These are phyloP conservation scores for Syngnathus rostellatus DNA, from an alignment of 2,797 vertebrate genomes.

Conservation along the genomic window DNA sequence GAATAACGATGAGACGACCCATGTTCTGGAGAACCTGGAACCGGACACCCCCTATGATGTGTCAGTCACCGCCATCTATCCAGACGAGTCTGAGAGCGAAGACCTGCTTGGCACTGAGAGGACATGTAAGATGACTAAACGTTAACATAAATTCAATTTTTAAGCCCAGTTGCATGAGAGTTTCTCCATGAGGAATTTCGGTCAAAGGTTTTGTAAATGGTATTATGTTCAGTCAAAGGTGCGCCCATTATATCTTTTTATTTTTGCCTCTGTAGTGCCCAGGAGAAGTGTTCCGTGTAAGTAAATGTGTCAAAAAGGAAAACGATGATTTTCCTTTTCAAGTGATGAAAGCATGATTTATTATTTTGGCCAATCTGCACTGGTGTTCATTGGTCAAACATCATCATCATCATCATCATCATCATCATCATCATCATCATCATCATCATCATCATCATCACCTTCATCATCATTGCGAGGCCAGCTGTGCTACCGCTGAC, in stretches of 20 bases:
- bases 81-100: slow-evolving; percentile 96
- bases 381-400: slow-evolving; percentile 37
- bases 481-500: slow-evolving; percentile 26
- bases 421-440: slow-evolving; percentile 29
- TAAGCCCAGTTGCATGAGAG: slow-evolving; percentile 10
- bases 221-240: slow-evolving; percentile 31
- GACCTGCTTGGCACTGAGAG: slow-evolving; percentile 82
- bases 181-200: slow-evolving; percentile 20
- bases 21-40: slow-evolving; percentile 81
- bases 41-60: slow-evolving; percentile 86
- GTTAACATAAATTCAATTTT: neutral
- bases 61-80: slow-evolving; percentile 92
- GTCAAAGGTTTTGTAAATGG: slow-evolving; percentile 5
- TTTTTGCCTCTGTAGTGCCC: slow-evolving; percentile 62
- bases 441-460: slow-evolving; percentile 28
- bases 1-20: slow-evolving; percentile 78
- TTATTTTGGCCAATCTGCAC: slow-evolving; percentile 29
- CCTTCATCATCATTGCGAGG: slow-evolving; percentile 29
- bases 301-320: slow-evolving; percentile 49
- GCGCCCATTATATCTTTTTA: slow-evolving; percentile 53
- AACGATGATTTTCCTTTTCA: slow-evolving; percentile 32
- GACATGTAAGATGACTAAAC: slow-evolving; percentile 75
- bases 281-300: slow-evolving; percentile 53
- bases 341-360: slow-evolving; percentile 52
- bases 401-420: slow-evolving; percentile 35